Conservation (phyloP, 2,888 invertebrate species). For the Pocota personata region DNA sequence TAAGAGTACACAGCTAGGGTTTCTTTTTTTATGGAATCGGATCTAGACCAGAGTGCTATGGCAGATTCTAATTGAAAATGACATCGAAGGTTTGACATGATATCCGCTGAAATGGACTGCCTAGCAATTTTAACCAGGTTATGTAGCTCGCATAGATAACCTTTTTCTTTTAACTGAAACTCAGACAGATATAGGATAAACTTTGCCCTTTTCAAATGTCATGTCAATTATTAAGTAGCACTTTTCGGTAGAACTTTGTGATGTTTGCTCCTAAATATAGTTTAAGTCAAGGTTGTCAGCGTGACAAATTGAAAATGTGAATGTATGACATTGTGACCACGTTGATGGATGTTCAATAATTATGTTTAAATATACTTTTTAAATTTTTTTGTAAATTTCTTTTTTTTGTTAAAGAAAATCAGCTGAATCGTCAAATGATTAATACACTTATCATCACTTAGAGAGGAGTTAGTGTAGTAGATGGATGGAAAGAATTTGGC, state of each 20-base stretch:
- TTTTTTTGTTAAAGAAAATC: neutral
- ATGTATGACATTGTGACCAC: neutral
- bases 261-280: neutral
- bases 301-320: slow-evolving; percentile 4
- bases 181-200: neutral
- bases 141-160: neutral
- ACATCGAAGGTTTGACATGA: neutral
- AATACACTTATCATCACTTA: neutral
- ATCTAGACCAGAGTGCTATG: neutral
- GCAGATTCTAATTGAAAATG: slow-evolving; percentile 7
- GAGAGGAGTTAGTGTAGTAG: neutral
- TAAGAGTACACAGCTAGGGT: neutral
- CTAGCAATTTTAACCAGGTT: neutral
- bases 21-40: neutral
- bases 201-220: neutral
- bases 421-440: slow-evolving; percentile 22
- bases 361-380: neutral
- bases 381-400: neutral
- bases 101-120: neutral
- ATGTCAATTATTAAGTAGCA: slow-evolving; percentile 7
- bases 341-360: slow-evolving; percentile 25
- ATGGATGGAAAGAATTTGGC: neutral
- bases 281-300: neutral
- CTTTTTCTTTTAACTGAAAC: neutral
- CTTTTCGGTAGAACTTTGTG: neutral